Conservation (phyloP, 2,797 vertebrate genomes). For the Mionectes olivaceus region DNA sequence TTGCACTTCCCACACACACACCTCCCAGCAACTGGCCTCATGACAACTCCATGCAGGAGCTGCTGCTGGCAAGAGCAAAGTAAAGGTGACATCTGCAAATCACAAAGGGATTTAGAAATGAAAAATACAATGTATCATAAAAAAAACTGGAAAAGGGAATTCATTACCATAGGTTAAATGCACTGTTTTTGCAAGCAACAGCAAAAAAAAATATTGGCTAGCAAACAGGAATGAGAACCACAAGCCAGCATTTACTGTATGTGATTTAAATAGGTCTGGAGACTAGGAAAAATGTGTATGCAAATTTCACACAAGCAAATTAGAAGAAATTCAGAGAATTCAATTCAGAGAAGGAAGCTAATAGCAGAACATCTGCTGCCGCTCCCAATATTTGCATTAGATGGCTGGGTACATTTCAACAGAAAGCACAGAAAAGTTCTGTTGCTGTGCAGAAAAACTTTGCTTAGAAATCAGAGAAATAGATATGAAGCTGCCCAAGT, state of each 20-base stretch:
- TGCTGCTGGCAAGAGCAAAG: not conserved
- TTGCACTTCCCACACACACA: not conserved
- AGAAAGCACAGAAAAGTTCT: constrained; percentile 10
- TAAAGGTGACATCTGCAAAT: not conserved
- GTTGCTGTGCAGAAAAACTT: constrained; percentile 41
- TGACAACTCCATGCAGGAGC: not conserved
- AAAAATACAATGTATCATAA: not conserved
- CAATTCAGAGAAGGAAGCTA: constrained; percentile 29
- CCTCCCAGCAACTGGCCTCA: not conserved
- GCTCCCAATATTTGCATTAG: not conserved
- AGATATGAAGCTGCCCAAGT: not conserved
- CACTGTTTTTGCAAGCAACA: not conserved
- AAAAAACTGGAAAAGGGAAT: not conserved
- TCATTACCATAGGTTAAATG: not conserved
- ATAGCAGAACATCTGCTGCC: constrained; percentile 52
- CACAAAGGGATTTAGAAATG: not conserved
- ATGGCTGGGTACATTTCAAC: not conserved
- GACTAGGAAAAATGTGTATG: not conserved
- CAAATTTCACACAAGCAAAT: constrained; percentile 41
- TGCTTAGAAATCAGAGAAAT: not conserved
- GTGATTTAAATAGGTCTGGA: constrained; percentile 1
- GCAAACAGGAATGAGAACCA: not conserved
- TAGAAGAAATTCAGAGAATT: constrained; percentile 48
- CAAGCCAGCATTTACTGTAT: not conserved
- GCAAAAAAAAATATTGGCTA: not conserved